These are phyloP conservation scores for Epinephelus fuscoguttatus DNA, from an alignment of 2,113 vertebrate species.

Conservation along the genomic window DNA sequence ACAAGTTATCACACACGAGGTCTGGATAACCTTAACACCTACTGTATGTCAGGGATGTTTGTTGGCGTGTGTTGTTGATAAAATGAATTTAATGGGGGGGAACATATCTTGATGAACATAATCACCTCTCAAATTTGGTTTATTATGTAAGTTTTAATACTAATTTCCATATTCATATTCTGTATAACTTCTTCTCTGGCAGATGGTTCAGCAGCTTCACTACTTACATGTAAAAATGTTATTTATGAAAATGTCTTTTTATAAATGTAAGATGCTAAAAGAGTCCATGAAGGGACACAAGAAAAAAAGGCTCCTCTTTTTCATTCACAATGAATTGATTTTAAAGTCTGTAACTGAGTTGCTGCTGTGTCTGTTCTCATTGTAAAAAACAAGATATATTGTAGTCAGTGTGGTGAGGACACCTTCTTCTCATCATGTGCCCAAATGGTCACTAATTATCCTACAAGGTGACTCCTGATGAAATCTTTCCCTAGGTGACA, in stretches of 20 bases:
- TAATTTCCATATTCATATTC: not conserved
- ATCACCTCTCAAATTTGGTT: not conserved
- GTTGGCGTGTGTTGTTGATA: no score
- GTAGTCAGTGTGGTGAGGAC: not conserved
- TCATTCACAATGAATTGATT: not conserved
- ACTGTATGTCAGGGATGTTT: not conserved
- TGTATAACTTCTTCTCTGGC: not conserved
- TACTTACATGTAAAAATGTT: not conserved
- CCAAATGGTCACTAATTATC: slow-evolving; percentile 39
- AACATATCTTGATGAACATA: no score
- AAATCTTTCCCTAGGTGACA: slow-evolving; percentile 67
- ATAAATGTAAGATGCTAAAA: not conserved
- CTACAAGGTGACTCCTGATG: slow-evolving; percentile 7
- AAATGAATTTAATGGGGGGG: no score
- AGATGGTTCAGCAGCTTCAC: not conserved
- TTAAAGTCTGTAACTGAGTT: not conserved
- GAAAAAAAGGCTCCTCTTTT: not conserved
- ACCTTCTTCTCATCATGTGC: not conserved
- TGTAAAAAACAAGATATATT: slow-evolving; percentile 24
- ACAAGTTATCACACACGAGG: not conserved
- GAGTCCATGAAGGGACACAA: not conserved
- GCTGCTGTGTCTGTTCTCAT: not conserved
- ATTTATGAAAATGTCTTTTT: not conserved
- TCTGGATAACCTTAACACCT: not conserved
- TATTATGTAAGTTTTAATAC: not conserved